phyloP scores from a whole-genome alignment of 2,888 invertebrate genomes.

The Carpatolechia fugitivella region DNA sequence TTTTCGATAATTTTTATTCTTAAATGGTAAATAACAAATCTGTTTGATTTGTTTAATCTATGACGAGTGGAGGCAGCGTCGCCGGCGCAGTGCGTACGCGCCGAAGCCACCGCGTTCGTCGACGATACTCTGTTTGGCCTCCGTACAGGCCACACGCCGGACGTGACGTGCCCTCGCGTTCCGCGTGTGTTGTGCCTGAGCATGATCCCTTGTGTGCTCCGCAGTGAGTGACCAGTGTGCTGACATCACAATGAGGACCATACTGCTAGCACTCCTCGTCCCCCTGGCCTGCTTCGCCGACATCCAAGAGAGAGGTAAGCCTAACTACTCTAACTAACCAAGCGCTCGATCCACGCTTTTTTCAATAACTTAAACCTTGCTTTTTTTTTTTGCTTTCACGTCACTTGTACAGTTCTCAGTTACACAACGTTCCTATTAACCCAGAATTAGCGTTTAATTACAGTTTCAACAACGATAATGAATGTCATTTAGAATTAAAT shows the following conservation, averaged over 20 bases:
- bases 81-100: constrained; percentile 41
- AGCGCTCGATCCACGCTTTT: constrained; percentile 21
- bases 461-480: constrained; percentile 12
- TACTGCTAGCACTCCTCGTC: constrained; percentile 34
- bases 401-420: constrained; percentile 9
- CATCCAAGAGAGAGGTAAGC: constrained; percentile 67
- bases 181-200: constrained; percentile 39
- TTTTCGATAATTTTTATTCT: too few relatives aligned
- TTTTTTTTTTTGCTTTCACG: constrained; percentile 16
- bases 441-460: constrained; percentile 11
- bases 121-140: constrained; percentile 52
- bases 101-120: constrained; percentile 21
- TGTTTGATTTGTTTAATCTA: constrained; percentile 27
- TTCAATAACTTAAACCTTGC: constrained; percentile 17
- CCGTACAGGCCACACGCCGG: constrained; percentile 46
- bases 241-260: constrained; percentile 51
- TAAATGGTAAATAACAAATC: neutral
- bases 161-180: constrained; percentile 15
- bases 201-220: constrained; percentile 38
- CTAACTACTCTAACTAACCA: constrained; percentile 13
- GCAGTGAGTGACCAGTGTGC: constrained; percentile 25
- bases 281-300: constrained; percentile 45
- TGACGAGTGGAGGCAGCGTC: constrained; percentile 23
- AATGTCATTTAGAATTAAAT: constrained; percentile 10
- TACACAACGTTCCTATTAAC: constrained; percentile 16